Conservation (phyloP, 2,888 invertebrate species). For the Leucophora obtusa region DNA sequence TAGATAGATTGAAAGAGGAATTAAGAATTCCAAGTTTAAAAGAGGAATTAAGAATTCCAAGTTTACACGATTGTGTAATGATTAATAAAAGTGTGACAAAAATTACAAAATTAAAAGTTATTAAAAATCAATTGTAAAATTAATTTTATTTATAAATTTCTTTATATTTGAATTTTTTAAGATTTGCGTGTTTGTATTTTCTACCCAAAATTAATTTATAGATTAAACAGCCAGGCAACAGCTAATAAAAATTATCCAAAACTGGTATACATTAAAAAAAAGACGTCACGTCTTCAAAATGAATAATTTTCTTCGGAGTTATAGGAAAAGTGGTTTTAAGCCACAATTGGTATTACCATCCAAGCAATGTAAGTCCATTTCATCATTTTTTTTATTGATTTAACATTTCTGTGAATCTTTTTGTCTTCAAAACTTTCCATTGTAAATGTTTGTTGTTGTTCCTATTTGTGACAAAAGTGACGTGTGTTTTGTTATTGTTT, state of each 20-base stretch:
- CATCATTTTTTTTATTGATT: neutral
- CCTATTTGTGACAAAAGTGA: conserved; percentile 20
- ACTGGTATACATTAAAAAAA: conserved; percentile 13
- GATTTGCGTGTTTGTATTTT: neutral
- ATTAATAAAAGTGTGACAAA: conserved; percentile 22
- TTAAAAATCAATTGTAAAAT: neutral
- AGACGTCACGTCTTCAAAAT: conserved; percentile 11
- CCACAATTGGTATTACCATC: conserved; percentile 39
- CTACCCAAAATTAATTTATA: neutral
- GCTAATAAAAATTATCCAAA: neutral
- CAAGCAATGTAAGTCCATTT: conserved; percentile 53
- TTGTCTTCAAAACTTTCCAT: conserved; percentile 37
- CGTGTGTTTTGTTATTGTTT: conserved; percentile 26
- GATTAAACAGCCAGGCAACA: conserved; percentile 1
- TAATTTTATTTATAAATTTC: neutral
- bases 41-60: conserved; percentile 32
- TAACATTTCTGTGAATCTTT: neutral
- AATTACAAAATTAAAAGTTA: neutral
- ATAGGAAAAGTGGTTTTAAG: conserved; percentile 42
- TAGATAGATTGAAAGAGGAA: neutral
- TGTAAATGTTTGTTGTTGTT: conserved; percentile 3
- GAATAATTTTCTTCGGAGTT: conserved; percentile 48
- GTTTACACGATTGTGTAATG: conserved; percentile 58
- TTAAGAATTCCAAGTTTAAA: conserved; percentile 26
- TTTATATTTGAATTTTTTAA: neutral